phyloP scores from a whole-genome alignment of 2,113 vertebrate genomes.

The Suncus etruscus region DNA sequence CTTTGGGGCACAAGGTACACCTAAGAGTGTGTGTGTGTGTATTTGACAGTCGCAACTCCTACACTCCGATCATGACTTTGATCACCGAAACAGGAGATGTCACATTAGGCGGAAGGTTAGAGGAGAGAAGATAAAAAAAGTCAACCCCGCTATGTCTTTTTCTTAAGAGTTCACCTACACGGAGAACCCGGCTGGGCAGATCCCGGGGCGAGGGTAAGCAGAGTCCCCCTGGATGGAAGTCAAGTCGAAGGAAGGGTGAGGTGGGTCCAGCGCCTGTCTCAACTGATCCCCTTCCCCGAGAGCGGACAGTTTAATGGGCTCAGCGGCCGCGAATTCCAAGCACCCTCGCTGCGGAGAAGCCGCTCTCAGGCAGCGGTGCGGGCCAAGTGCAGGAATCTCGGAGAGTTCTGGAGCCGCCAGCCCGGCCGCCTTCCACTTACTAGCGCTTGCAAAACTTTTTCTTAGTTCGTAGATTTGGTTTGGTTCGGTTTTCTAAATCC shows the following conservation, averaged over 20 bases:
- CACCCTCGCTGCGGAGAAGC: constrained; percentile 69
- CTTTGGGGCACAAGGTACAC: constrained; percentile 78
- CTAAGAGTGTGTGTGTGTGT: constrained; percentile 68
- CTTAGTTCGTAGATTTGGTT: background rate
- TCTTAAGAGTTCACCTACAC: constrained; percentile 37
- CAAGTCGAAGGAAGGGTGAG: constrained; percentile 74
- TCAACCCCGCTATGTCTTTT: constrained; percentile 69
- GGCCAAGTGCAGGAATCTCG: constrained; percentile 34
- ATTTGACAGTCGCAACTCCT: constrained; percentile 88
- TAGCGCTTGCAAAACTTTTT: constrained; percentile 44
- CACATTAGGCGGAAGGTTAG: constrained; percentile 79
- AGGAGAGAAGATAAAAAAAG: constrained; percentile 62
- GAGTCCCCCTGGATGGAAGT: constrained; percentile 63
- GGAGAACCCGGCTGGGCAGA: background rate
- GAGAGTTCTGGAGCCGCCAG: constrained; percentile 28
- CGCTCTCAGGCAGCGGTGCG: background rate
- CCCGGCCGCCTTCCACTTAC: constrained; percentile 1
- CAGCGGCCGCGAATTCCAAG: constrained; percentile 46
- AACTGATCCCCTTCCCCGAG: constrained; percentile 63
- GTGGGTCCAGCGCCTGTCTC: constrained; percentile 63
- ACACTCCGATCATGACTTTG: constrained; percentile 85
- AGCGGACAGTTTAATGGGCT: constrained; percentile 36
- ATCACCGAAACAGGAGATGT: constrained; percentile 88
- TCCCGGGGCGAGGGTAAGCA: constrained; percentile 68
- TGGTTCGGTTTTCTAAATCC: background rate